Base-by-base conservation (phyloP, 2,888 invertebrate species). In the Eulithis prunata region DNA sequence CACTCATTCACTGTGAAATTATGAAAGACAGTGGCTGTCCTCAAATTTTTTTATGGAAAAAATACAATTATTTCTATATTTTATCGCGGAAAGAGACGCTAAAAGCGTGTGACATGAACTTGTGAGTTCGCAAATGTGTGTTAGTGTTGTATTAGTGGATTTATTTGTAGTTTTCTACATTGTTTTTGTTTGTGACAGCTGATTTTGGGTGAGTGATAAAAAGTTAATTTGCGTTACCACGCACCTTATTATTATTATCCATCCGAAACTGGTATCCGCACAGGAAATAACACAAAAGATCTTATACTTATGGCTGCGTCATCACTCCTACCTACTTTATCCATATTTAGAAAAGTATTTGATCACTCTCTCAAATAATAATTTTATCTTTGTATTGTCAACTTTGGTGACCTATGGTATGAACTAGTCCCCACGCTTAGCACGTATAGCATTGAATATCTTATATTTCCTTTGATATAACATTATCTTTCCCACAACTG, bases 71-170 rank as follows among this genome's bases (percentile, higher is more conserved):
- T 69, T 66, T 57, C 68, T 68, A 65, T 70, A 69, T 70, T 69
- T 63, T 62, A 70, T 67, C 68, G 69, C 68, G 68, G 69, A 67
- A 68, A 68, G 74, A 63, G 68, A 72, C 70, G 54, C 69, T 69
- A 66, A 62, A 58, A 62, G 49, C 52, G 69, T 66, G 76, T 76
- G 77, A 78, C 77, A 78, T 76, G 76, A 73, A 71, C 76, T 66
- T 57, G 68, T 70, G 74, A 70, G 71, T 70, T 74, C 72, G 73
- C 72, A 66, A 75, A 71, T 76, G 76, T 74, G 70, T 74, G 62
- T 70, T 70, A 71, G 75, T 75, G 77, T 71, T 70, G 60, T 63
- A 65, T 69, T 72, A 71, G 73, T 74, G 73, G 63, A 67, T 72
- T 72, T 71, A 66, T 71, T 72, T 72, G 65, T 71, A 72, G 67